Percentiles rank a stretch among this genome's conserved stretches.
Conservation (phyloP, 2,113 vertebrate species). For the Probosciger aterrimus region DNA sequence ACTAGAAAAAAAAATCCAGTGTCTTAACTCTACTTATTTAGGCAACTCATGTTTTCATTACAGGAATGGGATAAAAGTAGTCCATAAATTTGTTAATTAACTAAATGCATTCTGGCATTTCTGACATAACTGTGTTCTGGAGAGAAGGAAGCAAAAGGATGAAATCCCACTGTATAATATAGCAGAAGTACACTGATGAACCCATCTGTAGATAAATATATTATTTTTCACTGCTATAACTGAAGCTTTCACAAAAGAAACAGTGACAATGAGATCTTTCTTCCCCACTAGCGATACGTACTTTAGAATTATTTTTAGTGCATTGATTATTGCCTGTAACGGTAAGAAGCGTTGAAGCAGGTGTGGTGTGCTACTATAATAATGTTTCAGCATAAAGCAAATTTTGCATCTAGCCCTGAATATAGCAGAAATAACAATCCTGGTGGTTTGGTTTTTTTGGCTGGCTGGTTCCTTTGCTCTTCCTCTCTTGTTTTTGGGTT, state of each 20-base stretch:
- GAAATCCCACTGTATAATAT: not conserved
- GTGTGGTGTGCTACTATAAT: not conserved
- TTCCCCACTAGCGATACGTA: not conserved
- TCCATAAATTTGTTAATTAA: slow-evolving; percentile 26
- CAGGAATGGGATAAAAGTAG: not conserved
- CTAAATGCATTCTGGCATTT: not conserved
- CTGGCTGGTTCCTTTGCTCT: not conserved
- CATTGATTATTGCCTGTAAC: not conserved
- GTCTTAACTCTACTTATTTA: slow-evolving; percentile 21
- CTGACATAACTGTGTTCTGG: not conserved
- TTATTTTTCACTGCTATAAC: not conserved
- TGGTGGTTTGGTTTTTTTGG: not conserved
- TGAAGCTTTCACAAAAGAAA: not conserved
- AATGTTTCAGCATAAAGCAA: not conserved
- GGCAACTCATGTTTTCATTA: not conserved
- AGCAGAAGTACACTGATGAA: not conserved
- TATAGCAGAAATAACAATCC: not conserved
- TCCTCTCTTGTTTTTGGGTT: not conserved
- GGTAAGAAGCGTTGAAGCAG: not conserved
- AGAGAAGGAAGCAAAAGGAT: not conserved
- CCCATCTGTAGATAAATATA: not conserved
- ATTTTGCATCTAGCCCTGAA: not conserved
- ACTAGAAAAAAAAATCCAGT: not conserved
- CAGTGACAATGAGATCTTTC: not conserved
- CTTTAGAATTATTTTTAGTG: not conserved